These are phyloP conservation scores for Digitonthophagus gazella DNA, from an alignment of 2,888 invertebrate genomes.

Conservation along the genomic window DNA sequence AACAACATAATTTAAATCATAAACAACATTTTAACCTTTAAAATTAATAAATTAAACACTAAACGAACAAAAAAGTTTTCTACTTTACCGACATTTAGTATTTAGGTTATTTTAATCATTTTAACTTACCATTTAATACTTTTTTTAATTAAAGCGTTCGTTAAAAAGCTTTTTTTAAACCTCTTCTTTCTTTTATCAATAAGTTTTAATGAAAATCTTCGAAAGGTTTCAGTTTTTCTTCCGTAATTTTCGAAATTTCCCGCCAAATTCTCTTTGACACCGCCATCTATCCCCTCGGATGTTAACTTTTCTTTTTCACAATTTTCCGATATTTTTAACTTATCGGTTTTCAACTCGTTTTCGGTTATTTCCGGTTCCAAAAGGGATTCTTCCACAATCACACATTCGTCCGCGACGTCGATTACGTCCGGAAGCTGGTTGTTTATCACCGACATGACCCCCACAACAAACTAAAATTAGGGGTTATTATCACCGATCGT, in stretches of 20 bases:
- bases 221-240: neutral
- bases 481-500: neutral
- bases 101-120: slow-evolving; percentile 1
- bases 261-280: slow-evolving; percentile 46
- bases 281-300: slow-evolving; percentile 38
- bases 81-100: neutral
- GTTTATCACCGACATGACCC: slow-evolving; percentile 4
- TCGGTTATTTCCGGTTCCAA: neutral
- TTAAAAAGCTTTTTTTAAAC: slow-evolving; percentile 24
- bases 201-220: neutral
- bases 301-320: slow-evolving; percentile 23
- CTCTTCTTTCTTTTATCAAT: slow-evolving; percentile 11
- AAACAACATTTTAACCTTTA: too few species aligned
- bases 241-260: slow-evolving; percentile 39
- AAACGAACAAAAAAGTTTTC: neutral
- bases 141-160: slow-evolving; percentile 31
- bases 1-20: too few species aligned
- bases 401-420: slow-evolving; percentile 1
- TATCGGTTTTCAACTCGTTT: too few species aligned
- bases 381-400: neutral
- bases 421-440: neutral
- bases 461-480: neutral
- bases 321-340: slow-evolving; percentile 17
- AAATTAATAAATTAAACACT: too few species aligned
- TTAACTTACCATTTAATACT: slow-evolving; percentile 38